A percentile compares a stretch with the other conserved stretches of the same genome.
phyloP scores from a whole-genome alignment of 2,888 invertebrate species.

The Clanis bilineata region DNA sequence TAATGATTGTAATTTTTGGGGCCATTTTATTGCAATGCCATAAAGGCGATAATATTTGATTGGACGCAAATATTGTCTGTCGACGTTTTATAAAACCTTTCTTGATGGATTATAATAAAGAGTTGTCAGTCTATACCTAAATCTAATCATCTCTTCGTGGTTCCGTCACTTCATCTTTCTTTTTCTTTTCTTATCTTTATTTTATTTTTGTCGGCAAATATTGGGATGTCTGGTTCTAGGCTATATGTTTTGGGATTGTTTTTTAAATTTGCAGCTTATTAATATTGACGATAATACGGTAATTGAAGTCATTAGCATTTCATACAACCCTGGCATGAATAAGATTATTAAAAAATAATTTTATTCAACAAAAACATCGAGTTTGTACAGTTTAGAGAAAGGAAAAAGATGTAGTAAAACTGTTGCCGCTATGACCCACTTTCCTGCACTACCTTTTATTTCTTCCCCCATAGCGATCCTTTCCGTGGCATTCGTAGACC shows the following conservation, averaged over 20 bases:
- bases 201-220: slow-evolving; percentile 1
- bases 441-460: slow-evolving; percentile 58
- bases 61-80: no score
- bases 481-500: slow-evolving; percentile 1
- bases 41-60: no score
- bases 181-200: neutral
- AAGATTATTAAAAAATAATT: slow-evolving; percentile 32
- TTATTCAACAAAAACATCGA: slow-evolving; percentile 56
- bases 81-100: no score
- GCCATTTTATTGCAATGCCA: no score
- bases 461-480: slow-evolving; percentile 34
- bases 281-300: neutral
- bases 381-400: slow-evolving; percentile 75
- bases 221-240: slow-evolving; percentile 2
- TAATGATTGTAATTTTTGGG: no score
- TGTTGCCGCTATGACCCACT: slow-evolving; percentile 67
- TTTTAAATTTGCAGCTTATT: slow-evolving; percentile 13
- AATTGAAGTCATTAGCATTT: slow-evolving; percentile 51
- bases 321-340: slow-evolving; percentile 51
- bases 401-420: slow-evolving; percentile 52
- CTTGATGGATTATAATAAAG: no score
- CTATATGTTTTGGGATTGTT: slow-evolving; percentile 5
- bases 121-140: slow-evolving; percentile 9
- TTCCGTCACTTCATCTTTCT: slow-evolving; percentile 14
- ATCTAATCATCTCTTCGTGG: slow-evolving; percentile 6